Conservation (phyloP, 2,888 invertebrate species). For the Nephrotoma flavescens region DNA sequence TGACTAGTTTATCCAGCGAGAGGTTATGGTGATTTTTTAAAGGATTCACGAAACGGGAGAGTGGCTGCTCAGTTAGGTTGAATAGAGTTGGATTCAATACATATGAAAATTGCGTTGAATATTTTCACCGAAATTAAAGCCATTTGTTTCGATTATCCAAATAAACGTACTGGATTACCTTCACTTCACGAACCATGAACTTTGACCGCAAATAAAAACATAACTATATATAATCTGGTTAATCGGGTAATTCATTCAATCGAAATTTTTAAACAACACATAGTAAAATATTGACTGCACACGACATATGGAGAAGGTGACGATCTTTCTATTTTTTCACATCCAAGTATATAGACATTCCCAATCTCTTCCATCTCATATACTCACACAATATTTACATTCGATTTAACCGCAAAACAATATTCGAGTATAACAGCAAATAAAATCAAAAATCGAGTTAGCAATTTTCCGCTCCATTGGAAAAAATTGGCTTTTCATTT, state of each 20-base stretch:
- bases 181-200: too few relatives aligned
- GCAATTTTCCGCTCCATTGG: not conserved
- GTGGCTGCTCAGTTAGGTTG: too few relatives aligned
- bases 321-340: not conserved
- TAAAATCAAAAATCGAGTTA: not conserved
- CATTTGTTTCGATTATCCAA: too few relatives aligned
- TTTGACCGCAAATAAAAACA: too few relatives aligned
- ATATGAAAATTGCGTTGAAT: too few relatives aligned
- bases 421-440: not conserved
- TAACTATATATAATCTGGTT: not conserved
- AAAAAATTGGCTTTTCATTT: not conserved
- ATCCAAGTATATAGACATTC: not conserved
- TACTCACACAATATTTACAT: not conserved
- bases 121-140: too few relatives aligned
- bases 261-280: not conserved
- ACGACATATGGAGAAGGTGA: not conserved
- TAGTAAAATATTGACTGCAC: not conserved
- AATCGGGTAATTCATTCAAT: not conserved
- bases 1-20: too few relatives aligned
- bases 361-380: not conserved
- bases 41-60: too few relatives aligned
- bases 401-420: not conserved
- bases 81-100: too few relatives aligned
- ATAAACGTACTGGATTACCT: too few relatives aligned
- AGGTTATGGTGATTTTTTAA: too few relatives aligned